Evolutionary conservation across 2,797 vertebrate species (phyloP).

Genomic region (Poecilia velifera): DNA sequence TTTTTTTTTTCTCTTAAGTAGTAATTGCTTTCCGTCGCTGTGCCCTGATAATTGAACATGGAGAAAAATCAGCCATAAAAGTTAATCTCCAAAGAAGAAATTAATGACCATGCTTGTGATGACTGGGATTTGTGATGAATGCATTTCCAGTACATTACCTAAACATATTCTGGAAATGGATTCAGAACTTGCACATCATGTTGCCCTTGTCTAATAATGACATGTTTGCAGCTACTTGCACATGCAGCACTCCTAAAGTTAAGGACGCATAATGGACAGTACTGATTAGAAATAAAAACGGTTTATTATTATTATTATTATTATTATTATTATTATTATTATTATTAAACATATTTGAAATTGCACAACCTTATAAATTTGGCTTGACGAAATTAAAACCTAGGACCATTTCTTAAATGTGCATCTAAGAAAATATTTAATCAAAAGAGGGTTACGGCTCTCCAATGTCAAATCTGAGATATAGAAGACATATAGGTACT

Average conservation of each 20-base stretch:
- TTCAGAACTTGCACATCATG: constrained; percentile 11
- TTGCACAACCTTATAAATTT: background rate
- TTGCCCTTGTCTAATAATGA: constrained; percentile 14
- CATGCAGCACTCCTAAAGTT: background rate
- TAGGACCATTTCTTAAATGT: background rate
- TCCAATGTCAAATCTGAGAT: no score
- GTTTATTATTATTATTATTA: background rate
- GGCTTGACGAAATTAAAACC: background rate
- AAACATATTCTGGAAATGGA: constrained; percentile 9
- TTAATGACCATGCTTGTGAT: constrained; percentile 29
- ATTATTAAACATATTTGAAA: no score
- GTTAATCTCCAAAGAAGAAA: constrained; percentile 11
- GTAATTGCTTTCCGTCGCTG: constrained; percentile 27
- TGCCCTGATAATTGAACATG: constrained; percentile 33
- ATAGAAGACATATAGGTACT: no score
- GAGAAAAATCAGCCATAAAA: constrained; percentile 16
- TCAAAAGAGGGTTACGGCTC: background rate
- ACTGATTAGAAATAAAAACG: background rate
- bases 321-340: no score
- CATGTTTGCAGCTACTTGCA: background rate
- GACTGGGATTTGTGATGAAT: constrained; percentile 18
- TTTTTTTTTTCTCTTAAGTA: constrained; percentile 40
- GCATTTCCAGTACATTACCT: constrained; percentile 15
- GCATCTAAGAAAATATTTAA: background rate
- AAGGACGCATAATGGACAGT: background rate